Percentiles rank a stretch among this genome's conserved stretches.
phyloP scores from a whole-genome alignment of 1,140 invertebrate species.

The Chrysopa pallens region DNA sequence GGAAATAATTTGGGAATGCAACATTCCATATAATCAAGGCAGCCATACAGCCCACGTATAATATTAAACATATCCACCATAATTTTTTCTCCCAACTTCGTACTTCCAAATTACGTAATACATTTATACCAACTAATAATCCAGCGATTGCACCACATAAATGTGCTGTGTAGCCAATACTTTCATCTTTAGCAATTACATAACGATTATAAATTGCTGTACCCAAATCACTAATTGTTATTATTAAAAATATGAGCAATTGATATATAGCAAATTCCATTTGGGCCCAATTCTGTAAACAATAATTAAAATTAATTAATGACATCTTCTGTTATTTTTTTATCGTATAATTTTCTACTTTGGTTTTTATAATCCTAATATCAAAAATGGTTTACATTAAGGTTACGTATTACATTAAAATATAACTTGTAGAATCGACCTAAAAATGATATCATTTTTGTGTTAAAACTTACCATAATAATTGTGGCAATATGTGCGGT shows the following conservation, averaged over 20 bases:
- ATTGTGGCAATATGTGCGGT: conserved; percentile 91
- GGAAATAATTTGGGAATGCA: conserved; percentile 36
- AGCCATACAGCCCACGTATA: conserved; percentile 52
- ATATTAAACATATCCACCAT: conserved; percentile 65
- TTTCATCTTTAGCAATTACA: conserved; percentile 33
- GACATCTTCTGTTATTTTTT: too few relatives aligned
- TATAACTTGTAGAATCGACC: not conserved
- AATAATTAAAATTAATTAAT: too few relatives aligned
- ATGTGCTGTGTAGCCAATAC: conserved; percentile 73
- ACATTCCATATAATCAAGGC: conserved; percentile 61
- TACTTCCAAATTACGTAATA: conserved; percentile 70
- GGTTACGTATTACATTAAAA: not conserved
- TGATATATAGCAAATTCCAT: conserved; percentile 73
- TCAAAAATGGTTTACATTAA: conserved; percentile 2
- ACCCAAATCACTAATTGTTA: conserved; percentile 54
- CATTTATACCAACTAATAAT: conserved; percentile 72
- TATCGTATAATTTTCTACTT: too few relatives aligned
- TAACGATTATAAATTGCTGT: conserved; percentile 63
- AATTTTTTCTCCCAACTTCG: conserved; percentile 62
- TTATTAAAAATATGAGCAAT: conserved; percentile 50
- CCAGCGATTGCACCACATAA: conserved; percentile 59
- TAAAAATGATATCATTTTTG: not conserved
- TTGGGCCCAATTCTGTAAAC: conserved; percentile 63
- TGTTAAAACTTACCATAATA: conserved; percentile 49
- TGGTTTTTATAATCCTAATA: too few relatives aligned